Evolutionary conservation across 1,140 invertebrate species (phyloP).

Genomic region (Neotoxoptera formosana): DNA sequence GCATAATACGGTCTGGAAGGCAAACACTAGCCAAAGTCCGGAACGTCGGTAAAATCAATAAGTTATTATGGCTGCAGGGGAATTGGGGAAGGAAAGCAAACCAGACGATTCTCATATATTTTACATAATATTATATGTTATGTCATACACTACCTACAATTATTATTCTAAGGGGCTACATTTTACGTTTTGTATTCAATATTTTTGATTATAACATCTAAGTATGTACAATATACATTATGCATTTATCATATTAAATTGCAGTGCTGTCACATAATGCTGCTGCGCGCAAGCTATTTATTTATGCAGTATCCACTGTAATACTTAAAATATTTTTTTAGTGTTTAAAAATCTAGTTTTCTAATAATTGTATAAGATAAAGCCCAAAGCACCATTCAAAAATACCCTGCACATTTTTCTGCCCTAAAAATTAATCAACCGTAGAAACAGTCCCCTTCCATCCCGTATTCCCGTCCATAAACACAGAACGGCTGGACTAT

Average conservation of each 20-base stretch:
- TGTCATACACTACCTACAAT: not conserved
- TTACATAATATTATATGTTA: not conserved
- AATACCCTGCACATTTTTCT: not conserved
- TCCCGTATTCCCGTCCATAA: not conserved
- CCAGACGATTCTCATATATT: not conserved
- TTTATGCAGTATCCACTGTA: too few species aligned
- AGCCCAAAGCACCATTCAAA: too few species aligned
- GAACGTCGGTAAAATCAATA: not conserved
- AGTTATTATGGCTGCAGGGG: not conserved
- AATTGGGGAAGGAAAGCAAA: not conserved
- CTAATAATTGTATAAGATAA: too few species aligned
- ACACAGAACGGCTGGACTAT: not conserved
- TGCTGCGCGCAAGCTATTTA: not conserved
- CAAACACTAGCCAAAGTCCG: not conserved
- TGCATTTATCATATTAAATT: not conserved
- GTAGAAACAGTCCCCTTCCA: not conserved
- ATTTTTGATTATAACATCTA: not conserved
- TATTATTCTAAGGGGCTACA: not conserved
- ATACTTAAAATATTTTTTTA: too few species aligned
- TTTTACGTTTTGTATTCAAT: not conserved
- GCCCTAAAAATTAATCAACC: not conserved
- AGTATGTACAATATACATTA: not conserved
- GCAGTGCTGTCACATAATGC: not conserved
- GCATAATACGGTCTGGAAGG: not conserved
- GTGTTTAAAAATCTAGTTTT: too few species aligned